Evolutionary conservation across 2,888 invertebrate genomes (phyloP), one percentile per base, ranked within the genome.

Genomic region (Aphodius sticticus): DNA sequence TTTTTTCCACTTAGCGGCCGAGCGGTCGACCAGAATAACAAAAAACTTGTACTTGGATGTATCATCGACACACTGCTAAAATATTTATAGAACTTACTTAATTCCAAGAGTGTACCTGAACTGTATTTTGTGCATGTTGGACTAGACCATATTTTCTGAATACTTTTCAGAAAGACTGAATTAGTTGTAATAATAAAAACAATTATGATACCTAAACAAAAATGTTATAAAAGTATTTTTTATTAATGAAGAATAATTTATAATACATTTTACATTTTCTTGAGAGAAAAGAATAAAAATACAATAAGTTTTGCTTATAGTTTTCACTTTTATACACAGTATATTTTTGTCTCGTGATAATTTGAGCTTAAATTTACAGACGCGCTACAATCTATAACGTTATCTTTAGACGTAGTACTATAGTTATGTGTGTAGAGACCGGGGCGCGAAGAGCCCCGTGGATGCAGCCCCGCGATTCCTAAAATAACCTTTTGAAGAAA

Each of bases 231-330:
- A 80, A 80, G 80, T 80, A 80, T 78, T 80, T 78, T 76, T 78
- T 78, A 78, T 80, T 80, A 80, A 78, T 77, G 77, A 78, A 80
- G 78, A 80, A 80, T 80, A 80, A 80, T 80, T 80, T 80, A 80
- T 76, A 80, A 80, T 80, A 80, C 77, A 80, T 77, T 76, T 80
- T 76, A 80, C 71, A 36, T 78, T 72, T 77, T 79, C 35, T 79
- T 69, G 36, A 76, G 72, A 74, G 71, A 77, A 53, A 69, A 70
- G 76, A 77, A 76, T 69, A 12, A 78, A 78, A 78, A 80, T 80
- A 80, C 79, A 77, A 70, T 69, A 76, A 76, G 53, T 69, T 77
- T 77, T 38, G 6, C n/a, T 78, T 79, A 72, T 36, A 76, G 53
- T 53, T 26, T 26, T 53, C 53, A 53, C 53, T 69, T 78, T 76